Evolutionary conservation across 2,113 vertebrate species (phyloP).

Genomic region (Phoenicopterus ruber): DNA sequence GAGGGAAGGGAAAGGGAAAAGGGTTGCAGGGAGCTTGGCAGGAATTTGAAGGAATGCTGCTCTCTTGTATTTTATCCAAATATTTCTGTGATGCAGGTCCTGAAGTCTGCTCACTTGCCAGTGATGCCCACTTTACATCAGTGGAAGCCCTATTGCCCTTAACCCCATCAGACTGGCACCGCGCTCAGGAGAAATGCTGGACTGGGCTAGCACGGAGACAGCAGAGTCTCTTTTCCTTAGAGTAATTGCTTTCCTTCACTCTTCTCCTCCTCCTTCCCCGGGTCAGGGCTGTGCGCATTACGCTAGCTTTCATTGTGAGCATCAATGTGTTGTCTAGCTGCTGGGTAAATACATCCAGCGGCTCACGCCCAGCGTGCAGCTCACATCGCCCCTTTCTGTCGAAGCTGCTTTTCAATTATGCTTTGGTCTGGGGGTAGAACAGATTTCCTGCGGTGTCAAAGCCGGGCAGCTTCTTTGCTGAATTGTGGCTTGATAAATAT

Average conservation of each 20-base stretch:
- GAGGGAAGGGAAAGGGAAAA: neutral
- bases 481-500: constrained; percentile 1
- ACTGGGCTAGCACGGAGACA: neutral
- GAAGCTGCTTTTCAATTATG: neutral
- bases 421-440: constrained; percentile 10
- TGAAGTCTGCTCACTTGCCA: neutral
- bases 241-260: neutral
- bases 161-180: neutral
- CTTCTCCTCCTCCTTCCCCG: neutral
- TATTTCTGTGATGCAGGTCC: neutral
- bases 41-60: neutral
- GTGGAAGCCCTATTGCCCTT: neutral
- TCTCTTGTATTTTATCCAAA: neutral
- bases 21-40: neutral
- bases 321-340: neutral
- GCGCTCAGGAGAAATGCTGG: neutral
- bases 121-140: neutral
- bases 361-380: neutral
- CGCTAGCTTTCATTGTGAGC: neutral
- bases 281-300: neutral
- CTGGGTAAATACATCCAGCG: neutral
- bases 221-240: neutral
- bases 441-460: neutral
- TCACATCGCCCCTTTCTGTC: neutral
- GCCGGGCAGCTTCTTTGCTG: neutral